Evolutionary conservation across 2,797 vertebrate species (phyloP), one percentile per base, ranked within the genome.

Genomic region (Rhinoraja longicauda): DNA sequence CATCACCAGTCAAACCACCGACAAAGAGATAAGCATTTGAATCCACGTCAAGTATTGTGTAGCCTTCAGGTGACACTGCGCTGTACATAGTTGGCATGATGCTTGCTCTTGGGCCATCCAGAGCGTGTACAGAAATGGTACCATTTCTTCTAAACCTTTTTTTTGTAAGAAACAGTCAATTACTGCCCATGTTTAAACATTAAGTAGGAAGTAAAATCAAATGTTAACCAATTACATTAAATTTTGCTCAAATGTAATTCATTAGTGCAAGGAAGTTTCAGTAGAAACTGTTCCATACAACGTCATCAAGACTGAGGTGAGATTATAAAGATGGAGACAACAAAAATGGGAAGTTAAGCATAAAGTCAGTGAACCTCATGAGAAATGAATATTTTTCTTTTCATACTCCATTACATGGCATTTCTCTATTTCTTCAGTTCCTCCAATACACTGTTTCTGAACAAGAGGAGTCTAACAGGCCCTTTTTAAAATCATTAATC

Each of bases 41-140:
- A 95, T 99, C 98, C 15, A 99, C 99, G 88, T 99, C 99, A 94
- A 99, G 95, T 95, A 99, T 98, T 3, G 97, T 99, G 93, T 95
- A 99, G 59, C 97, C 96, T 1, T 97, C 96, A 19, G 98, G 98
- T 0, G 98, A 97, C 3, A 95, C 97, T 90, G 96, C 96, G 10
- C 97, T 97, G 94, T 96, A 96, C 0, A 96, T 96, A 36, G 95
- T 96, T 32, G 98, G 98, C 93, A 98, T 94, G 0, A 98, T 97
- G 93, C 97, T 97, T 77, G 98, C 98, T 96, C 96, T 98, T 45
- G 98, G 95, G 19, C 98, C 98, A 94, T 99, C 99, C 93, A 99
- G 95, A 12, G 98, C 97, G 94, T 97, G 96, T 21, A 99, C 97
- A 0, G 97, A 98, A 96, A 99, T 95, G 26, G 97, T 98, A 86